phyloP scores from a whole-genome alignment of 2,113 vertebrate genomes.

The Strix aluco region DNA sequence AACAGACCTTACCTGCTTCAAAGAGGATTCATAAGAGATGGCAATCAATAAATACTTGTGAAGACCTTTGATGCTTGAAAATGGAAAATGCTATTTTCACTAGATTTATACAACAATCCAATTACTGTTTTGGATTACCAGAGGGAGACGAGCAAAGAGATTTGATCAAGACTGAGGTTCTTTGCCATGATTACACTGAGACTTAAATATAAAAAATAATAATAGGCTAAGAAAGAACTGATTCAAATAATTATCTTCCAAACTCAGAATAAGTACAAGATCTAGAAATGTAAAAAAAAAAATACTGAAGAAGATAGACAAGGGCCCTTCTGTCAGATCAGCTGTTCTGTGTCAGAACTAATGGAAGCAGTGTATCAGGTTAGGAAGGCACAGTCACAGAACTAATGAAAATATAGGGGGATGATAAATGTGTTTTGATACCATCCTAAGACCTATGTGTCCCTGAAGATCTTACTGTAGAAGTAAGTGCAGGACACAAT shows the following conservation, averaged over 20 bases:
- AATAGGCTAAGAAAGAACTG: neutral
- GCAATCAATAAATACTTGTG: conserved; percentile 33
- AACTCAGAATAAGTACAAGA: neutral
- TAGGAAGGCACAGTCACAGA: neutral
- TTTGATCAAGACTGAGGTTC: neutral
- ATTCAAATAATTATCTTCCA: neutral
- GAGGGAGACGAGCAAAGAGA: neutral
- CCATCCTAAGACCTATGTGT: neutral
- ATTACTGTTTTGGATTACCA: neutral
- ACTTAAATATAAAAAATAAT: neutral
- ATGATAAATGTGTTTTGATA: conserved; percentile 43
- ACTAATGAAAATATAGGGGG: neutral
- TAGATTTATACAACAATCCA: neutral
- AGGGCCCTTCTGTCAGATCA: neutral
- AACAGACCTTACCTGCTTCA: neutral
- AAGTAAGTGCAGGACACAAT: neutral
- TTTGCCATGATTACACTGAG: neutral
- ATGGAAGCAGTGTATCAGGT: neutral
- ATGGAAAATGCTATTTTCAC: conserved; percentile 49
- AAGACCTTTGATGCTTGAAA: conserved; percentile 39
- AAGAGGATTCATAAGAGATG: neutral
- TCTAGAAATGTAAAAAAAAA: neutral
- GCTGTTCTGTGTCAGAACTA: neutral
- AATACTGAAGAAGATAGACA: neutral
- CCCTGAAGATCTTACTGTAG: neutral